phyloP scores from a whole-genome alignment of 2,888 invertebrate species.

The Cryptophagus acutangulus region DNA sequence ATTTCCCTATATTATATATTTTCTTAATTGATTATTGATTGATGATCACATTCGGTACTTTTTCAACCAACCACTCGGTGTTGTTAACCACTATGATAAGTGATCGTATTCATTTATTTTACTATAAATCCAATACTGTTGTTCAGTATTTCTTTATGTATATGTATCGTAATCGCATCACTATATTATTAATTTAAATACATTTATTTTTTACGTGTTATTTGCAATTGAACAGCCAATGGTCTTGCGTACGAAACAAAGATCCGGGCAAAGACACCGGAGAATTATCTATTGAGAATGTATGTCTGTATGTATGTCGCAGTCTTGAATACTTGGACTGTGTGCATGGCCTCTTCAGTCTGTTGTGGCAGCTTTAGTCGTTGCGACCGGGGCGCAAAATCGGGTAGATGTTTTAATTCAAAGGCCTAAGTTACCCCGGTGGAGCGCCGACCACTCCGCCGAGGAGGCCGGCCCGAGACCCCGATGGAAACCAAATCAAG shows the following conservation, averaged over 20 bases:
- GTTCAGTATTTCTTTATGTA: not conserved
- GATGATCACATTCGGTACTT: not conserved
- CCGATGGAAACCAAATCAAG: constrained; percentile 81
- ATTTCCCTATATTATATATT: too few species aligned
- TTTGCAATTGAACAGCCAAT: too few species aligned
- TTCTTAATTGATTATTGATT: too few species aligned
- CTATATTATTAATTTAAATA: constrained; percentile 10
- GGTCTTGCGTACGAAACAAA: too few species aligned
- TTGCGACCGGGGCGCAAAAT: constrained; percentile 23
- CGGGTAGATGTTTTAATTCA: constrained; percentile 25
- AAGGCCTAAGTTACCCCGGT: constrained; percentile 28
- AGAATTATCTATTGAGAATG: constrained; percentile 23
- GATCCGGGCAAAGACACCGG: constrained; percentile 25
- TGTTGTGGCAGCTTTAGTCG: constrained; percentile 38
- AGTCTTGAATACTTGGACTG: constrained; percentile 59
- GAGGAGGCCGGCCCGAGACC: constrained; percentile 54
- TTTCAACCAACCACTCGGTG: constrained; percentile 16
- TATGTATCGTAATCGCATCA: constrained; percentile 23
- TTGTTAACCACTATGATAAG: constrained; percentile 9
- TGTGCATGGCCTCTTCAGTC: constrained; percentile 52
- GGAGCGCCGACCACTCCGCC: constrained; percentile 31
- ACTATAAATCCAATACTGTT: not conserved
- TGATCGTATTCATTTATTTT: constrained; percentile 10
- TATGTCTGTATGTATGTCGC: constrained; percentile 41
- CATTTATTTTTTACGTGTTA: too few species aligned